Base-by-base conservation (phyloP, 2,797 vertebrate genomes). In the Typhlichthys eigenmanni region DNA sequence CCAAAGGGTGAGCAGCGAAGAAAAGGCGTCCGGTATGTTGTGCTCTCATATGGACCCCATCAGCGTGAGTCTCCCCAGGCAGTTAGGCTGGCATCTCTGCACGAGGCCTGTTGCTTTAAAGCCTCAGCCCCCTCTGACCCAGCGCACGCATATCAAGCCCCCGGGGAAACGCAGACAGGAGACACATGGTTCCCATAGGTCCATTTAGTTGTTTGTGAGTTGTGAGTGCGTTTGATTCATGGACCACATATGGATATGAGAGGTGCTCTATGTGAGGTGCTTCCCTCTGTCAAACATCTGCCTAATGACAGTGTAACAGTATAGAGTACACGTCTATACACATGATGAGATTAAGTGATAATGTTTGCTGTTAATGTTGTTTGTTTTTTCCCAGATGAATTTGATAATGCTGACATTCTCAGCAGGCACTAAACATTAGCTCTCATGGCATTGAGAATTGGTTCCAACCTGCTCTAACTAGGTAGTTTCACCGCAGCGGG, bases 21-120 rank as follows among this genome's bases (percentile, higher is more conserved):
- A 51, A 32, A 29, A 74, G 43, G 64, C 55, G 84, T 78, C 78
- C 77, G 65, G 78, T 81, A 69, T 82, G 78, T 83, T 88, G 88
- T 29, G 67, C 86, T 84, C 72, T 88, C 90, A 91, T 90, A 88
- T 90, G 88, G 90, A 87, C 81, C 74, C 84, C 82, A 88, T 91
- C 86, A 87, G 75, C 67, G 53, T 80, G 70, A 50, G 73, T 76
- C 78, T 81, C 90, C 86, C 67, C 76, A 80, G 89, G 88, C 84
- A 62, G 66, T 76, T 66, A 83, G 83, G 85, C 86, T 88, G 87
- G 87, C 89, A 88, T 90, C 88, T 68, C 75, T 72, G 82, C 74
- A 85, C 79, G 84, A 81, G 75, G 76, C 80, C 70, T 85, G 80
- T 70, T 84, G 72, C 80, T 87, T 91, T 88, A 89, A 88, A 89